Conservation (phyloP, 2,888 invertebrate species). For the Drosophila eohydei region DNA sequence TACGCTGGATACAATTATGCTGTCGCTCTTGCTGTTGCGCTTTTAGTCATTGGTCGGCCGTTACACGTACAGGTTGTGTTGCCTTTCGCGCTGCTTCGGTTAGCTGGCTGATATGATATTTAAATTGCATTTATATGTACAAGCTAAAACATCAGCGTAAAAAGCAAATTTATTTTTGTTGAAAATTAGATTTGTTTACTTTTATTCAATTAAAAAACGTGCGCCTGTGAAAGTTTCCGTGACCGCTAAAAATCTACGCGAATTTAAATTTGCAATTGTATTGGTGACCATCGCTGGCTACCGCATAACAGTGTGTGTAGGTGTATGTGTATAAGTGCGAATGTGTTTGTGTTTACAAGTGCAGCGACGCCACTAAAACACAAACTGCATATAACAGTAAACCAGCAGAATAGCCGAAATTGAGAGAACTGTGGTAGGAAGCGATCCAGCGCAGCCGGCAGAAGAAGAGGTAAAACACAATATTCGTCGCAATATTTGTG, state of each 20-base stretch:
- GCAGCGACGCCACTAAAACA: constrained; percentile 32
- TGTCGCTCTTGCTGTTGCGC: constrained; percentile 39
- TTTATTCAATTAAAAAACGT: constrained; percentile 52
- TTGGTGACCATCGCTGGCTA: constrained; percentile 33
- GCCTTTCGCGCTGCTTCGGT: constrained; percentile 3
- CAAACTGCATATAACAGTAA: constrained; percentile 56
- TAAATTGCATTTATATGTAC: constrained; percentile 53
- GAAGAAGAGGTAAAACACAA: constrained; percentile 20
- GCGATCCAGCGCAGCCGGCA: constrained; percentile 12
- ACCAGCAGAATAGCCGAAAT: constrained; percentile 34
- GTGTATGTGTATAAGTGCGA: constrained; percentile 14
- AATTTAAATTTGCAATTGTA: constrained; percentile 41
- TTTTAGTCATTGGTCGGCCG: constrained; percentile 58
- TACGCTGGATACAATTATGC: constrained; percentile 55
- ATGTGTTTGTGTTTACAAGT: constrained; percentile 30
- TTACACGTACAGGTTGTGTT: constrained; percentile 60
- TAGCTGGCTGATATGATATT: constrained; percentile 23
- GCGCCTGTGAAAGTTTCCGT: constrained; percentile 46
- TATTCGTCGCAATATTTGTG: background rate
- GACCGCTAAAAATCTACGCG: constrained; percentile 45
- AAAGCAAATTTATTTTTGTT: constrained; percentile 38
- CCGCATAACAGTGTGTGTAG: constrained; percentile 2
- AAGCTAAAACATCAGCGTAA: constrained; percentile 25
- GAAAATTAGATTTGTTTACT: constrained; percentile 54
- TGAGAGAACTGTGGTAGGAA: constrained; percentile 4